phyloP scores from a whole-genome alignment of 2,113 vertebrate species.

The Gallinago media region DNA sequence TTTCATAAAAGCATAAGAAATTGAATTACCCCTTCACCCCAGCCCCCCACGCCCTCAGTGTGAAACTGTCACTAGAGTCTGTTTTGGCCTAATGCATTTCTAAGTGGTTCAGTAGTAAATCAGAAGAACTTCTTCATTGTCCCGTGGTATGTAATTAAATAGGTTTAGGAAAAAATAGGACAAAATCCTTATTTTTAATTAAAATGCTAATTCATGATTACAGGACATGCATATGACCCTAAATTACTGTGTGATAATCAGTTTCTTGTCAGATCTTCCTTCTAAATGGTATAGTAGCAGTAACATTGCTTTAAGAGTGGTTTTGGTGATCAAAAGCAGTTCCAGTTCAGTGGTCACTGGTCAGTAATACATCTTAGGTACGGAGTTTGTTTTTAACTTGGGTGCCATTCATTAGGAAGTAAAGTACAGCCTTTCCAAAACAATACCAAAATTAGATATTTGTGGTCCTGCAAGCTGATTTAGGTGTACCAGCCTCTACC shows the following conservation, averaged over 20 bases:
- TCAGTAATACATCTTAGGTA: neutral
- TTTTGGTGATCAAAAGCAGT: neutral
- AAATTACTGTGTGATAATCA: neutral
- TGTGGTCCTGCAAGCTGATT: neutral
- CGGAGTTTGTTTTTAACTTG: neutral
- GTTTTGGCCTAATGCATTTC: neutral
- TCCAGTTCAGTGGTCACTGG: neutral
- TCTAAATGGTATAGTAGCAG: neutral
- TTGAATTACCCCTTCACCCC: neutral
- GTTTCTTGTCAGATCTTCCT: neutral
- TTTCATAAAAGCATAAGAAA: neutral
- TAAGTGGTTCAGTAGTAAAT: neutral
- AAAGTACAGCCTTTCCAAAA: neutral
- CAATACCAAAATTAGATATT: accelerated
- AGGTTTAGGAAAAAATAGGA: neutral
- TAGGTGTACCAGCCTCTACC: neutral
- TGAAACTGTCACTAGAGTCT: neutral
- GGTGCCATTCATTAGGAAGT: neutral
- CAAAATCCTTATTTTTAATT: neutral
- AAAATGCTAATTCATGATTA: slow-evolving; percentile 42
- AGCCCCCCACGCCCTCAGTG: too few species aligned
- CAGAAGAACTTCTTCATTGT: neutral
- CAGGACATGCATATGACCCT: neutral
- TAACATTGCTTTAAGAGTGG: neutral
- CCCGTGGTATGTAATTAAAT: neutral